Evolutionary conservation across 1,140 invertebrate genomes (phyloP).

Genomic region (Portunus trituberculatus): DNA sequence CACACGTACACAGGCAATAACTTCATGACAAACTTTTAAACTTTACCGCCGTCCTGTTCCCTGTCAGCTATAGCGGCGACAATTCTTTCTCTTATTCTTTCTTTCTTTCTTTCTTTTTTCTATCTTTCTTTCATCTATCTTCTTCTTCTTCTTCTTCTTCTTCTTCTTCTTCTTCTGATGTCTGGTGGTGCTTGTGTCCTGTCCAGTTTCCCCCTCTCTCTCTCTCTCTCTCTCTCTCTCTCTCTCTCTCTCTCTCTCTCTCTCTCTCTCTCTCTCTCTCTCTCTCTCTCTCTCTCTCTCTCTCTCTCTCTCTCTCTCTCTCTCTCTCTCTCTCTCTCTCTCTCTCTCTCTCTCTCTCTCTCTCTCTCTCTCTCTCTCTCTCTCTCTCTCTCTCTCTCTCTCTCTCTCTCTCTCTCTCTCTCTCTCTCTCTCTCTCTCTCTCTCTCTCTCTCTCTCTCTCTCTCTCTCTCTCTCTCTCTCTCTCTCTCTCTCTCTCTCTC

Average conservation of each 20-base stretch:
- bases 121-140: background rate
- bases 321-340: background rate
- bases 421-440: too few species aligned
- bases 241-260: background rate
- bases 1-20: constrained; percentile 12
- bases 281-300: constrained; percentile 30
- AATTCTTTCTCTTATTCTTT: background rate
- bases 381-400: too few species aligned
- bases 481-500: constrained; percentile 30
- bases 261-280: background rate
- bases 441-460: background rate
- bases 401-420: background rate
- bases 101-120: background rate
- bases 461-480: too few species aligned
- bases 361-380: background rate
- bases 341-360: too few species aligned
- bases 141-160: background rate
- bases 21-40: background rate
- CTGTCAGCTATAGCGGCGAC: background rate
- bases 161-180: too few species aligned
- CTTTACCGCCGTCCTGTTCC: background rate
- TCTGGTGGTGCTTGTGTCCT: too few species aligned
- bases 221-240: constrained; percentile 25
- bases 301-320: background rate
- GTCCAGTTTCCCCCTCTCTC: background rate